Base-by-base conservation (phyloP, 2,113 vertebrate species). In the Alaudala cheleensis region DNA sequence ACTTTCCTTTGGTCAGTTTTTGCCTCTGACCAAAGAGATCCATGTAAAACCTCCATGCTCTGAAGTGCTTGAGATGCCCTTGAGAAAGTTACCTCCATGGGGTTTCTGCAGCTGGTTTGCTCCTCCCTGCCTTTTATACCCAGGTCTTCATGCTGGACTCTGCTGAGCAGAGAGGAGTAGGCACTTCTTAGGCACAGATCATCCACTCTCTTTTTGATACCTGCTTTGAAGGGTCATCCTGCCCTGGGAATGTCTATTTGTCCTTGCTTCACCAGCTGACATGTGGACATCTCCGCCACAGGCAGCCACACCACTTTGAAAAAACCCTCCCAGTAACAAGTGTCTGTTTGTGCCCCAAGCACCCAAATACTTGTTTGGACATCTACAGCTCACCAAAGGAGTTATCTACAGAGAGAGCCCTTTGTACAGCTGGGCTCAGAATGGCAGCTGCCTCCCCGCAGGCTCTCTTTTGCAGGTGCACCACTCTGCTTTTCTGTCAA, bases 321-420 rank as follows among this genome's bases (percentile, higher is more conserved):
- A 28, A 67, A 64, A 19, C 28, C 19, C 22, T 56, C 19, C 53
- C 5, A 2, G 4, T 50, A 65, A 23, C 0, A 6, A 47, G 16
- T 34, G 13, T 12, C 9, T 61, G 50, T 73, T 70, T 0, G 0
- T 20, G 21, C 8, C 12, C 10, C 2, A 1, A 56, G 40, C 13
- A 28, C 44, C 22, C 74, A 74, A 28, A 62, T 45, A 49, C 45
- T 47, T 26, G 6, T 71, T 54, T 14, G 7, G n/a, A 45, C 22
- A 39, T 18, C 37, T 26, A 45, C 12, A 39, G 51, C 17, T 86
- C 26, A 40, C 11, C 23, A 37, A 2, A 1, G 49, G 49, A 12
- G 31, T 8, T 61, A 21, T 15, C 31, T 28, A 2, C 19, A 71
- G 39, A 51, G 20, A 26, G 9, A 67, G 3, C 1, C 15, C 28